These are phyloP conservation scores for Scytalopus superciliaris DNA, from an alignment of 2,113 vertebrate genomes.

Conservation along the genomic window DNA sequence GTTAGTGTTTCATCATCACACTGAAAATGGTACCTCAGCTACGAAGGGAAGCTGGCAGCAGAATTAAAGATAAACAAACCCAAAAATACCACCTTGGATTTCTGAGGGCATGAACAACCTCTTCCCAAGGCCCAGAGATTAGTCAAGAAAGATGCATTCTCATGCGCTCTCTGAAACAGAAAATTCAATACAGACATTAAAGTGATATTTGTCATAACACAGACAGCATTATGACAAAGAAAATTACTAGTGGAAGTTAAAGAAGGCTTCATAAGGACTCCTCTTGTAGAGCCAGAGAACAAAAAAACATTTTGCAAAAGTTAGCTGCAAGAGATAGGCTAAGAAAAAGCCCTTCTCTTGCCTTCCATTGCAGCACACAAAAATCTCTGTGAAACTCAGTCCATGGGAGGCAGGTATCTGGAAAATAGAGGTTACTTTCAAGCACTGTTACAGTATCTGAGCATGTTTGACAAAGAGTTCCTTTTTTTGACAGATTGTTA, in stretches of 20 bases:
- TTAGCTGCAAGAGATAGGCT: background rate
- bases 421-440: background rate
- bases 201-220: background rate
- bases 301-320: background rate
- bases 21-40: background rate
- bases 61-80: background rate
- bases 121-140: background rate
- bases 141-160: background rate
- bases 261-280: background rate
- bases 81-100: background rate
- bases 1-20: background rate
- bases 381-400: background rate
- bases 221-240: background rate
- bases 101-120: background rate
- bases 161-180: background rate
- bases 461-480: background rate
- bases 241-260: background rate
- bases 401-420: background rate
- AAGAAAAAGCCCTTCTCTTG: background rate
- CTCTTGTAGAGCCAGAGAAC: background rate
- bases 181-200: background rate
- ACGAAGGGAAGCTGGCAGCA: background rate
- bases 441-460: background rate
- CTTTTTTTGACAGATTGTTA: background rate
- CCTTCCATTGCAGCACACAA: background rate